Evolutionary conservation across 1,140 invertebrate species (phyloP).

Genomic region (Homarus americanus): DNA sequence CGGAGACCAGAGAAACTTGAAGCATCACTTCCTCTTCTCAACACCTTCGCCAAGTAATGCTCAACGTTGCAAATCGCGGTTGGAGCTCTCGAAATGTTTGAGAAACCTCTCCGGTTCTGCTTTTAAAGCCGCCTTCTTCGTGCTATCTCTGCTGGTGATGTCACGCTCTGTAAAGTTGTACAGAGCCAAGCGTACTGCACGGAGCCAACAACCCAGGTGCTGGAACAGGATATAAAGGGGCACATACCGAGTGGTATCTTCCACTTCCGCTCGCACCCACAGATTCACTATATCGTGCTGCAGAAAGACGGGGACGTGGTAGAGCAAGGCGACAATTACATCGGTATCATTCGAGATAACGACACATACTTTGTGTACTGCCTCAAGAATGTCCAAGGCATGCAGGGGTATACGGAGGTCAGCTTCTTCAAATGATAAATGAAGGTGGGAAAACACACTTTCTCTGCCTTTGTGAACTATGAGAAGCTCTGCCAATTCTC

Average conservation of each 20-base stretch:
- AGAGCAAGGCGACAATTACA: constrained; percentile 40
- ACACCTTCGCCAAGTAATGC: constrained; percentile 29
- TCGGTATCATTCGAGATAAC: no score
- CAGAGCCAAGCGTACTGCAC: constrained; percentile 29
- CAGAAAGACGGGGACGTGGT: no score
- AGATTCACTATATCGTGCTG: constrained; percentile 9
- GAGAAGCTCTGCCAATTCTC: constrained; percentile 22
- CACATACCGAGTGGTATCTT: constrained; percentile 42
- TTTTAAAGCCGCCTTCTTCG: constrained; percentile 29
- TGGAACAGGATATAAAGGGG: constrained; percentile 23
- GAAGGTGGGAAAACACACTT: not conserved
- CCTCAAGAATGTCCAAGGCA: constrained; percentile 36
- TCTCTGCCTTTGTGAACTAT: constrained; percentile 6
- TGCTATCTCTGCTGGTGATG: constrained; percentile 34
- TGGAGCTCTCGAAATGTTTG: constrained; percentile 10
- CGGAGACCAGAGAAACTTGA: constrained; percentile 6
- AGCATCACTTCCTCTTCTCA: constrained; percentile 25
- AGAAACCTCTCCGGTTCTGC: constrained; percentile 25
- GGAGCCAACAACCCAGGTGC: not conserved
- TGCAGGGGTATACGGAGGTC: constrained; percentile 44
- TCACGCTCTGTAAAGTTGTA: constrained; percentile 52
- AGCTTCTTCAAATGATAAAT: constrained; percentile 37
- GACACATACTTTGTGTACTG: no score
- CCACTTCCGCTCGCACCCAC: constrained; percentile 20
- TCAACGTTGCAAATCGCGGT: constrained; percentile 31